Evolutionary conservation across 2,113 vertebrate species (phyloP).

Genomic region (Peucedramus taeniatus): DNA sequence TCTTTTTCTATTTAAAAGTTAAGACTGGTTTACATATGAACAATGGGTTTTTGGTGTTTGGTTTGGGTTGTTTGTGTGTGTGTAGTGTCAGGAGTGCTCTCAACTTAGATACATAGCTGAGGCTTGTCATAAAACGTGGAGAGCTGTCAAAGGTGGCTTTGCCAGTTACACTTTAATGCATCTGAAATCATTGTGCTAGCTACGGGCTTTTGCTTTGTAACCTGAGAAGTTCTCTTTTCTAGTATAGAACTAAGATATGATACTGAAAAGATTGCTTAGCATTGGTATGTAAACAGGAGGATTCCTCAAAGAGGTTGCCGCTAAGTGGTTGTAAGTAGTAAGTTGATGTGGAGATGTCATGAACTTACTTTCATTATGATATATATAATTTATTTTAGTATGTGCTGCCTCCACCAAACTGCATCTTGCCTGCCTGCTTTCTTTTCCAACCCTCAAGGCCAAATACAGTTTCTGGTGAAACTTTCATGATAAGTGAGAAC

Average conservation of each 20-base stretch:
- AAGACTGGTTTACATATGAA: not conserved
- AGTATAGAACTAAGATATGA: not conserved
- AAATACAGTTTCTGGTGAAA: not conserved
- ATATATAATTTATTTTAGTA: not conserved
- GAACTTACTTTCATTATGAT: not conserved
- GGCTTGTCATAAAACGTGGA: not conserved
- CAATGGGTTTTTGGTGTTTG: rapidly evolving
- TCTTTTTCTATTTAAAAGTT: not conserved
- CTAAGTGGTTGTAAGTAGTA: not conserved
- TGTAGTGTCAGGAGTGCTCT: not conserved
- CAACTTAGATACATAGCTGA: not conserved
- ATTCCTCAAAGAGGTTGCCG: not conserved
- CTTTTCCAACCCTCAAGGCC: not conserved
- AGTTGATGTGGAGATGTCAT: not conserved
- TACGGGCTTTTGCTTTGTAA: not conserved
- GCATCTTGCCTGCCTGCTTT: not conserved
- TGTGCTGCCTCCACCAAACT: not conserved
- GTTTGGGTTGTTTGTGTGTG: not conserved
- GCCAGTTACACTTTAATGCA: not conserved
- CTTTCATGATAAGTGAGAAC: not conserved
- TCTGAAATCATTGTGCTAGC: not conserved
- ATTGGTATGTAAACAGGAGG: not conserved
- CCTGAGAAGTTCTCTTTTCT: not conserved
- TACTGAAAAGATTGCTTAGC: not conserved
- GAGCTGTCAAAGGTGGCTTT: not conserved